These are phyloP conservation scores for Leucozona laternaria DNA, from an alignment of 2,888 invertebrate genomes.

Conservation along the genomic window DNA sequence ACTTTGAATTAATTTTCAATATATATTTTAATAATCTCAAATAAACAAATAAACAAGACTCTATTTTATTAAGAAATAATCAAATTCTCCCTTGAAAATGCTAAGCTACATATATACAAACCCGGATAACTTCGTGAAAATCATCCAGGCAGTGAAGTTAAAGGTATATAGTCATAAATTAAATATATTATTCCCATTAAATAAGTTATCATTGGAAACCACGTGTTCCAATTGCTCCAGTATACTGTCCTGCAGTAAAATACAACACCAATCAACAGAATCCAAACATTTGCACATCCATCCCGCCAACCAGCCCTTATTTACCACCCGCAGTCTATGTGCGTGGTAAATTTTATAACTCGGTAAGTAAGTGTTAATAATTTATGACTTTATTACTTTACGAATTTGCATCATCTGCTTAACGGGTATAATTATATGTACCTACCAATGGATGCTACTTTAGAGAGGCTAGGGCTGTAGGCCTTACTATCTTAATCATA, in stretches of 20 bases:
- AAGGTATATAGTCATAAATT: conserved; percentile 12
- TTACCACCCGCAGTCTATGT: conserved; percentile 19
- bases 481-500: conserved; percentile 64
- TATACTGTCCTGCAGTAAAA: conserved; percentile 33
- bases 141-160: neutral
- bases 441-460: conserved; percentile 62
- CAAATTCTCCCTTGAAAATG: neutral
- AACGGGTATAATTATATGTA: neutral
- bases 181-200: conserved; percentile 32
- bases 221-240: conserved; percentile 43
- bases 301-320: neutral
- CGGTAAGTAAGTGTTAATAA: conserved; percentile 64
- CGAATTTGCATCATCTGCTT: conserved; percentile 58
- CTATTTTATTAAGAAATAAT: neutral
- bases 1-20: too few species aligned
- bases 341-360: conserved; percentile 64
- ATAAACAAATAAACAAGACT: neutral
- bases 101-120: neutral
- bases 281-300: conserved; percentile 31
- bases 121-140: neutral
- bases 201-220: conserved; percentile 46
- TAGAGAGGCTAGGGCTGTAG: conserved; percentile 7
- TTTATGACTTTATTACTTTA: conserved; percentile 68
- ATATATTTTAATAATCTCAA: too few species aligned
- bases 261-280: conserved; percentile 52